These are phyloP conservation scores for Listronotus bonariensis DNA, from an alignment of 1,140 invertebrate species.

Conservation along the genomic window DNA sequence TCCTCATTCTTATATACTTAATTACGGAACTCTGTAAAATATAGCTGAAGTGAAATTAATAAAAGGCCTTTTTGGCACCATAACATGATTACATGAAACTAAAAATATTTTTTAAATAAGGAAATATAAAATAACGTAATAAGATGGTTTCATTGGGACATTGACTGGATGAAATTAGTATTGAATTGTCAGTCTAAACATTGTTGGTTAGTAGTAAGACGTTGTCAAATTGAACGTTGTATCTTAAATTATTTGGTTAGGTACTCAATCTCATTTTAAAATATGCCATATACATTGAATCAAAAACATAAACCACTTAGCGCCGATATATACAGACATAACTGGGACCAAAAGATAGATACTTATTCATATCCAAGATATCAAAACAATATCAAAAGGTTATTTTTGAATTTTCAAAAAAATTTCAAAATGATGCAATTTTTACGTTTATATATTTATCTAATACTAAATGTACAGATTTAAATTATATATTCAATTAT, in stretches of 20 bases:
- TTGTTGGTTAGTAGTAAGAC: too few species aligned
- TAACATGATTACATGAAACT: too few species aligned
- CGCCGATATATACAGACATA: slow-evolving; percentile 36
- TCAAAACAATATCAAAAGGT: slow-evolving; percentile 48
- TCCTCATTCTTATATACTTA: too few species aligned
- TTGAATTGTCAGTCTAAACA: too few species aligned
- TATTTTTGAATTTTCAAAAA: slow-evolving; percentile 31
- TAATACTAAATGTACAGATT: slow-evolving; percentile 36
- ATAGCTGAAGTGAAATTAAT: too few species aligned
- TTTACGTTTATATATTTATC: slow-evolving; percentile 25
- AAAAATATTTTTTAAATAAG: too few species aligned
- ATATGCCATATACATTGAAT: slow-evolving; percentile 46
- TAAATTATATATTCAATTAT: slow-evolving; percentile 49
- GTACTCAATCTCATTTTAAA: slow-evolving; percentile 40
- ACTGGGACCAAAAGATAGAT: slow-evolving; percentile 50
- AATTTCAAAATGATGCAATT: slow-evolving; percentile 12
- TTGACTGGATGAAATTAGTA: too few species aligned
- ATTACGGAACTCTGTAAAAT: too few species aligned
- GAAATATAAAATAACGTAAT: too few species aligned
- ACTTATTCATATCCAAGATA: slow-evolving; percentile 51
- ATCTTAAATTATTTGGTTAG: slow-evolving; percentile 7
- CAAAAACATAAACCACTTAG: slow-evolving; percentile 27
- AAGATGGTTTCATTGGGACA: too few species aligned
- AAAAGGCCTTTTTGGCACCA: too few species aligned
- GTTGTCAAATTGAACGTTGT: too few species aligned